Conservation (phyloP, 2,888 invertebrate species). For the Rhimphoctona megacephalus region DNA sequence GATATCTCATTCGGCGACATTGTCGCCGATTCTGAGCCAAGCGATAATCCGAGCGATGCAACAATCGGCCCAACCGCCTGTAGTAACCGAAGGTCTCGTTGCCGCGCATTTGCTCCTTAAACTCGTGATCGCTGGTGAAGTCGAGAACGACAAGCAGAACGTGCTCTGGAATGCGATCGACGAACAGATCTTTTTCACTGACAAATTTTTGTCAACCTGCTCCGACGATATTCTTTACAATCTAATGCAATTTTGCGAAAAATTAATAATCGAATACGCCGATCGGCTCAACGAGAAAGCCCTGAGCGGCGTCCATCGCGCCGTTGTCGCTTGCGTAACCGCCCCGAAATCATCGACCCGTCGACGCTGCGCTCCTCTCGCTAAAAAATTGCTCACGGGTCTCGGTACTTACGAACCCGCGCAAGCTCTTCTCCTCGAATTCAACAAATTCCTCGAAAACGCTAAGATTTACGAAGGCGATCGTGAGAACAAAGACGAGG, state of each 20-base stretch:
- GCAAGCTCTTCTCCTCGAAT: conserved; percentile 88
- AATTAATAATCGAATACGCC: conserved; percentile 89
- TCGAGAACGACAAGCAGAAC: conserved; percentile 86
- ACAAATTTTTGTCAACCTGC: conserved; percentile 91
- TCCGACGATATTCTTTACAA: conserved; percentile 90
- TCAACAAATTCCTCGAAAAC: conserved; percentile 89
- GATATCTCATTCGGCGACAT: conserved; percentile 75
- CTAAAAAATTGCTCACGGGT: conserved; percentile 88
- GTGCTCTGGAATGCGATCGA: conserved; percentile 90
- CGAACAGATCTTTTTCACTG: conserved; percentile 93
- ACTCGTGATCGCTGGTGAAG: conserved; percentile 85
- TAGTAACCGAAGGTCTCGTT: conserved; percentile 90
- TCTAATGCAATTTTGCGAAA: conserved; percentile 91
- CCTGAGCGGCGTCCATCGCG: conserved; percentile 88
- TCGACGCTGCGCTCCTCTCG: conserved; percentile 87
- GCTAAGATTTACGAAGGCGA: conserved; percentile 86
- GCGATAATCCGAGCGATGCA: conserved; percentile 91
- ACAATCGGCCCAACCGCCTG: conserved; percentile 90
- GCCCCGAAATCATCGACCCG: conserved; percentile 88
- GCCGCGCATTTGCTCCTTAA: conserved; percentile 89
- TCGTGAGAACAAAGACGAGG: conserved; percentile 83
- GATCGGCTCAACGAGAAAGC: conserved; percentile 89
- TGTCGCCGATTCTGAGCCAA: conserved; percentile 89
- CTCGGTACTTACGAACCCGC: conserved; percentile 88
- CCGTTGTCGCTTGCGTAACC: conserved; percentile 89